Base-by-base conservation (phyloP, 35 echinoderm and acorn worm genomes). In the Eucidaris tribuloides region DNA sequence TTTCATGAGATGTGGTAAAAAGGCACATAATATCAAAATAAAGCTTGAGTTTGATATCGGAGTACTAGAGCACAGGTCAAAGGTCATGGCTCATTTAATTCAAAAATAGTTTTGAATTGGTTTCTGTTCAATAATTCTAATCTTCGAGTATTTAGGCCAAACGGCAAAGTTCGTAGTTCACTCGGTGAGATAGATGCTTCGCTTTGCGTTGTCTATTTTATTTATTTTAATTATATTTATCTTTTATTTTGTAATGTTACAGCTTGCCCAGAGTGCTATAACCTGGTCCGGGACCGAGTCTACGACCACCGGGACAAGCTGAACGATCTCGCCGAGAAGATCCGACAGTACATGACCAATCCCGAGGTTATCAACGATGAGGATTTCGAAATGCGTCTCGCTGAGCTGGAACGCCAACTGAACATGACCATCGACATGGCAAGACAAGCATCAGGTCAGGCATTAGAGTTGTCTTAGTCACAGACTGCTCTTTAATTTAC, bases 191-290 rank as follows among this genome's bases (percentile, higher is more conserved):
- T n/a, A n/a, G n/a, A n/a, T n/a, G n/a, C n/a, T n/a, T n/a, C n/a
- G n/a, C n/a, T n/a, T n/a, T n/a, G n/a, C n/a, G n/a, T n/a, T n/a
- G n/a, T n/a, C n/a, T n/a, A n/a, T n/a, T n/a, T n/a, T n/a, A n/a
- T 56, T 56, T 56, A 15, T 56, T 14, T 56, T 66, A 42, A 4
- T 17, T 40, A 43, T 48, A 5, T 11, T 1, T 54, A 7, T 48
- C 19, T 48, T 17, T 83, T 20, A 11, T 70, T 85, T 2, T 84
- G 15, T 20, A 45, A 37, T 39, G 37, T 70, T 79, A 29, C 81
- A 97, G 94, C 77, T 29, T 97, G 94, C 65, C 90, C 94, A 20
- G 94, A 49, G 9, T 97, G 94, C 45, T 97, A 97, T 78, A 89
- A 89, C 76, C 71, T 97, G 85, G 94, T 97, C 9, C 86, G 88